Percentiles rank a stretch among this genome's conserved stretches.
Conservation (phyloP, 92 coral and sea anemone species). For the Heteractis magnifica region DNA sequence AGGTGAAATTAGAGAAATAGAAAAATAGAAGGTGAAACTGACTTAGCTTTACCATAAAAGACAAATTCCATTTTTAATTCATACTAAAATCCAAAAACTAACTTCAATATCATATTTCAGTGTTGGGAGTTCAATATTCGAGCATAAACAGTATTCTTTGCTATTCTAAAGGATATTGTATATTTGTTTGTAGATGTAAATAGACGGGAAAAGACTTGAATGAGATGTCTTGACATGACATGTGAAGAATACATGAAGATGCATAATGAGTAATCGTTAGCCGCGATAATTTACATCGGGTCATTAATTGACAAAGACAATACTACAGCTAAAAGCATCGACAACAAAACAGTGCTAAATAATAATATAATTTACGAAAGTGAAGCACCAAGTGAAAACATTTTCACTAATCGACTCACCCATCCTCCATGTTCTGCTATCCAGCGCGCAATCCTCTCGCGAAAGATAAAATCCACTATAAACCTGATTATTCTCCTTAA, state of each 20-base stretch:
- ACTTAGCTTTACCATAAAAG: background rate
- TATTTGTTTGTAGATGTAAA: background rate
- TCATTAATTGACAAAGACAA: background rate
- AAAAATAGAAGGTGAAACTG: too few relatives aligned
- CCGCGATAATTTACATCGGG: background rate
- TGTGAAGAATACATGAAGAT: background rate
- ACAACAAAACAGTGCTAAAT: background rate
- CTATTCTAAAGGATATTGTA: background rate
- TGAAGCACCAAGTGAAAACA: background rate
- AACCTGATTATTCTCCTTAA: conserved; percentile 85
- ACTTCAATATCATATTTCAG: background rate
- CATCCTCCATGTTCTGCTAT: conserved; percentile 94
- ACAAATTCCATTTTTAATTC: background rate
- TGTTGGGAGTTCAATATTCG: background rate
- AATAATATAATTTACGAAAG: background rate
- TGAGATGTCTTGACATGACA: background rate
- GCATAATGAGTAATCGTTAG: background rate
- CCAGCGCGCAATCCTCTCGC: conserved; percentile 96
- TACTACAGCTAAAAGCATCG: background rate
- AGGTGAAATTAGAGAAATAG: too few relatives aligned
- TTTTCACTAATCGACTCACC: conserved; percentile 53
- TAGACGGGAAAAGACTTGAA: background rate
- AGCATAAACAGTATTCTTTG: background rate
- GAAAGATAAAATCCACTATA: conserved; percentile 88
- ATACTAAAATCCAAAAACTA: background rate